These are phyloP conservation scores for Lagocephalus sceleratus DNA, from an alignment of 2,797 vertebrate species.

Conservation along the genomic window DNA sequence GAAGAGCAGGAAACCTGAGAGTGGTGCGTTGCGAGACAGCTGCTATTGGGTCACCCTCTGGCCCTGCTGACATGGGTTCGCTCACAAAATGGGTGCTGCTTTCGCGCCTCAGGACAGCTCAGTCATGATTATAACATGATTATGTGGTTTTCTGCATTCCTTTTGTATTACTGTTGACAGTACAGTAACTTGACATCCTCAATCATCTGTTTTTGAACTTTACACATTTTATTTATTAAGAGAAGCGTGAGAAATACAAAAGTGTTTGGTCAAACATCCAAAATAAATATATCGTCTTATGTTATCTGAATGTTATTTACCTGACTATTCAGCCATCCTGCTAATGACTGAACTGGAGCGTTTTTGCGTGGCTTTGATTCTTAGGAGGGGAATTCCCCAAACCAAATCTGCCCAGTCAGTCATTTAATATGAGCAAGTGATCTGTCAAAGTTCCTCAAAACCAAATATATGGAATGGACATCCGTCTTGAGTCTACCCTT, in stretches of 20 bases:
- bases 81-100: constrained; percentile 31
- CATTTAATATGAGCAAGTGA: too few relatives aligned
- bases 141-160: constrained; percentile 1
- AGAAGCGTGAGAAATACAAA: constrained; percentile 20
- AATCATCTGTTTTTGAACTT: constrained; percentile 3
- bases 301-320: constrained; percentile 2
- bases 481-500: constrained; percentile 3
- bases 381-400: constrained; percentile 4
- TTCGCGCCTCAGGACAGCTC: background rate
- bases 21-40: constrained; percentile 59
- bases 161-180: background rate
- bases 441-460: constrained; percentile 30
- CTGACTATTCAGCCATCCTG: background rate
- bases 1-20: constrained; percentile 74
- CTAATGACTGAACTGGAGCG: constrained; percentile 1
- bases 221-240: constrained; percentile 29
- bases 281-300: constrained; percentile 6
- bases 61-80: constrained; percentile 37
- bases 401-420: background rate
- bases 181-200: background rate
- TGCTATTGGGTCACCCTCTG: constrained; percentile 53
- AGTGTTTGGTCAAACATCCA: constrained; percentile 8
- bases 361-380: background rate
- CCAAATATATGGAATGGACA: constrained; percentile 34
- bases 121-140: background rate